These are phyloP conservation scores for Percopsis omiscomaycus DNA, from an alignment of 2,797 vertebrate genomes.

Conservation along the genomic window DNA sequence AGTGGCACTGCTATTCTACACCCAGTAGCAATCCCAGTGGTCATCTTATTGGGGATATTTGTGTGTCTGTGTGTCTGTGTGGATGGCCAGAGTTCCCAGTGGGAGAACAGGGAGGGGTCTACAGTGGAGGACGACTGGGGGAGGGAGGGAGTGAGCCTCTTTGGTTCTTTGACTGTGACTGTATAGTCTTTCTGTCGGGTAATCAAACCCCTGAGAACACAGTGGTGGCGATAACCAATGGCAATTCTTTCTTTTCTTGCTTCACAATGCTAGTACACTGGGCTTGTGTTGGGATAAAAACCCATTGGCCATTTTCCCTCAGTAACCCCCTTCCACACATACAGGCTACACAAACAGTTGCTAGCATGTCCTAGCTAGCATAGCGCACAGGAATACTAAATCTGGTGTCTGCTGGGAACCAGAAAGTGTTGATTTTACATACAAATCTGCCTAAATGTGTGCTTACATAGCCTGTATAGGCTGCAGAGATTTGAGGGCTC, in stretches of 20 bases:
- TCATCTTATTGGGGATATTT: slow-evolving; percentile 50
- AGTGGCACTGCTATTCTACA: slow-evolving; percentile 75
- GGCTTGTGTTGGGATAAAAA: background rate
- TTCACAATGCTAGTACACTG: background rate
- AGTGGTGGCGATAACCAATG: slow-evolving; percentile 45
- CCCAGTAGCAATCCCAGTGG: slow-evolving; percentile 66
- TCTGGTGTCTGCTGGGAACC: slow-evolving; percentile 34
- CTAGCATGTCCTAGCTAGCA: slow-evolving; percentile 14
- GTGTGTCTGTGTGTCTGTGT: slow-evolving; percentile 40
- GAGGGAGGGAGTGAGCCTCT: slow-evolving; percentile 30
- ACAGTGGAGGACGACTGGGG: slow-evolving; percentile 47
- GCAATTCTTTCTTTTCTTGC: slow-evolving; percentile 7
- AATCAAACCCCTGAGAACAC: slow-evolving; percentile 77
- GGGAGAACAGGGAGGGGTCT: slow-evolving; percentile 59
- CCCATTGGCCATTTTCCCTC: background rate
- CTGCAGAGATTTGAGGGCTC: slow-evolving; percentile 39
- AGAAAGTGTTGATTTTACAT: slow-evolving; percentile 44
- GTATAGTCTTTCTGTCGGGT: slow-evolving; percentile 57
- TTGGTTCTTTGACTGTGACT: slow-evolving; percentile 52
- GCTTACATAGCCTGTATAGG: slow-evolving; percentile 48
- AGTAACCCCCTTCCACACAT: background rate
- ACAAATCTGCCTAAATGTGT: slow-evolving; percentile 35
- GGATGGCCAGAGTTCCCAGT: slow-evolving; percentile 55
- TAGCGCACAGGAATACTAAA: background rate
- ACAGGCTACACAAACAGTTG: background rate